A percentile compares a stretch with the other conserved stretches of the same genome.
Conservation (phyloP, 2,888 invertebrate genomes). For the Cetonia aurata region DNA sequence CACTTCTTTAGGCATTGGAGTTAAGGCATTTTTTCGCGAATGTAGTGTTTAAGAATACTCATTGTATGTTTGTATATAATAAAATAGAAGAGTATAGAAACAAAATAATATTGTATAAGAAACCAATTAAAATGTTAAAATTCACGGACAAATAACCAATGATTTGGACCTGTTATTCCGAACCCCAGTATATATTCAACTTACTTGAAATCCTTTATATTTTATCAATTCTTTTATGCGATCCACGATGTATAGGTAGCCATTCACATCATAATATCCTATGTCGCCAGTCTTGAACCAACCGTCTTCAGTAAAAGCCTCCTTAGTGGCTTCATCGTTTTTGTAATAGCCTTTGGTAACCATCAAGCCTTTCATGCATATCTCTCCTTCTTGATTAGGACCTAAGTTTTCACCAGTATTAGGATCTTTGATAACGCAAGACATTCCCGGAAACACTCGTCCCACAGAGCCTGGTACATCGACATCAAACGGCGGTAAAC, state of each 20-base stretch:
- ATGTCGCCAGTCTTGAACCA: slow-evolving; percentile 86
- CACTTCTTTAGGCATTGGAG: too few relatives aligned
- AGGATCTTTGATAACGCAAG: slow-evolving; percentile 74
- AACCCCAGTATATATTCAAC: background rate
- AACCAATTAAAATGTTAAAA: too few relatives aligned
- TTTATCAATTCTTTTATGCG: slow-evolving; percentile 92
- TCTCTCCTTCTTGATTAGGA: slow-evolving; percentile 78
- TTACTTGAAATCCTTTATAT: slow-evolving; percentile 84
- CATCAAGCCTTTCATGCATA: slow-evolving; percentile 83
- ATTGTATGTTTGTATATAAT: too few relatives aligned
- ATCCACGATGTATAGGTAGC: slow-evolving; percentile 85
- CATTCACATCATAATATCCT: slow-evolving; percentile 83
- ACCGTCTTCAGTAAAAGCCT: slow-evolving; percentile 78
- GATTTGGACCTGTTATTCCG: too few relatives aligned
- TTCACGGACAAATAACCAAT: too few relatives aligned
- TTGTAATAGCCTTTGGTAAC: slow-evolving; percentile 75
- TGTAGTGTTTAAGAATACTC: too few relatives aligned
- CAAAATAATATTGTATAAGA: too few relatives aligned
- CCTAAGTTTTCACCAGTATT: slow-evolving; percentile 75
- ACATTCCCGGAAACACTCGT: slow-evolving; percentile 72
- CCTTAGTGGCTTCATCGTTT: slow-evolving; percentile 74
- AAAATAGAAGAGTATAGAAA: too few relatives aligned
- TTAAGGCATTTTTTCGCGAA: too few relatives aligned
- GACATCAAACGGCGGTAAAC: slow-evolving; percentile 60
- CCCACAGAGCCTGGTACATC: slow-evolving; percentile 75